Percentiles rank a stretch among this genome's conserved stretches.
Evolutionary conservation across 2,113 vertebrate species (phyloP).

Genomic region (Marmota flaviventris): DNA sequence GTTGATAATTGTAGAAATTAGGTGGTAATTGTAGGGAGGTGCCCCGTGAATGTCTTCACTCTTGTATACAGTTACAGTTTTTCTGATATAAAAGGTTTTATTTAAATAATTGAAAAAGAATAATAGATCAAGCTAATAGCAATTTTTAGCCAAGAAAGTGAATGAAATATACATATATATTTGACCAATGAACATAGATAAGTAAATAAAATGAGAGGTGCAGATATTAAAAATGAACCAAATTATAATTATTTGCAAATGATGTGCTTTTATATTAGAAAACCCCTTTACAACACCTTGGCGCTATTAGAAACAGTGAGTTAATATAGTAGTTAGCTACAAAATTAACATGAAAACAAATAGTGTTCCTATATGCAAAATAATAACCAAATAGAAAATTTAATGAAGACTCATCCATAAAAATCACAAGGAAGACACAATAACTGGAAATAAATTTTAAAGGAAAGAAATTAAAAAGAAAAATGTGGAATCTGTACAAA

Average conservation of each 20-base stretch:
- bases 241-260: conserved; percentile 9
- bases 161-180: background rate
- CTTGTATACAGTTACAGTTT: background rate
- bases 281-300: background rate
- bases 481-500: background rate
- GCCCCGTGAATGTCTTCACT: background rate
- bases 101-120: background rate
- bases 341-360: conserved; percentile 24
- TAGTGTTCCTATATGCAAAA: background rate
- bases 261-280: background rate
- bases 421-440: background rate
- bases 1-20: background rate
- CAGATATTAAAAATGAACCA: background rate
- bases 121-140: background rate
- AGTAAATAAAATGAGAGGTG: background rate
- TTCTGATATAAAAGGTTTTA: background rate
- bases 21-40: background rate
- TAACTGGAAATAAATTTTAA: background rate
- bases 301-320: background rate
- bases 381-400: background rate
- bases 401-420: background rate
- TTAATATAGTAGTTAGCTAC: background rate
- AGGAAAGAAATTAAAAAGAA: background rate
- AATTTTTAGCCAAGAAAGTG: background rate
- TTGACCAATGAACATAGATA: background rate